These are phyloP conservation scores for Drosophila kohkoa DNA, from an alignment of 1,140 invertebrate genomes.

Conservation along the genomic window DNA sequence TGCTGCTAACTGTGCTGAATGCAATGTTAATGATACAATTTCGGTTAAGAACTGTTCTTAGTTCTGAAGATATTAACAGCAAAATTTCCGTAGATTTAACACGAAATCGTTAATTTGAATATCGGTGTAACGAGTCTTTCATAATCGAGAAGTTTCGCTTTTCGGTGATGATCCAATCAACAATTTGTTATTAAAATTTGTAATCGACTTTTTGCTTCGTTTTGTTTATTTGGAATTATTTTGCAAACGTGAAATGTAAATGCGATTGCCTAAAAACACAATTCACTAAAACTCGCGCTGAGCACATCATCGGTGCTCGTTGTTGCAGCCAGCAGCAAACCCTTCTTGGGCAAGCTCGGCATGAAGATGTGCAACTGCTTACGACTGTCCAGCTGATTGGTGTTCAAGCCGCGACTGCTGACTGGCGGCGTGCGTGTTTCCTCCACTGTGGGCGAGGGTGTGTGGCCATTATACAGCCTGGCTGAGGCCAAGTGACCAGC, in stretches of 20 bases:
- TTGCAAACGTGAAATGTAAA: background rate
- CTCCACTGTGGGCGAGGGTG: constrained; percentile 36
- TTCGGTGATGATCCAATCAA: too few relatives aligned
- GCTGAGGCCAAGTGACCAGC: constrained; percentile 73
- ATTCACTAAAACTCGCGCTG: constrained; percentile 60
- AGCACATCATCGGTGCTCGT: constrained; percentile 51
- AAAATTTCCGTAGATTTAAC: too few relatives aligned
- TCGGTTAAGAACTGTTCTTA: too few relatives aligned
- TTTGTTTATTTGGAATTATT: background rate
- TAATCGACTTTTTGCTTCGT: background rate
- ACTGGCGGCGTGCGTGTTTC: constrained; percentile 56
- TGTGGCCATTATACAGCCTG: constrained; percentile 64
- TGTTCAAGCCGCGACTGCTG: constrained; percentile 47
- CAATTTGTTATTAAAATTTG: background rate
- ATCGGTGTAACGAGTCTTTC: too few relatives aligned
- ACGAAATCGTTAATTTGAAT: too few relatives aligned
- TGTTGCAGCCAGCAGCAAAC: constrained; percentile 35
- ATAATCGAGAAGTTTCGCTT: too few relatives aligned
- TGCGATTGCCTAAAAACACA: constrained; percentile 43
- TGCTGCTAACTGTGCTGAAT: too few relatives aligned
- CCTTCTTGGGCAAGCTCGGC: constrained; percentile 81
- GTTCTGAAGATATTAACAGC: too few relatives aligned
- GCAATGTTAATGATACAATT: too few relatives aligned
- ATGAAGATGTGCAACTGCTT: constrained; percentile 83
- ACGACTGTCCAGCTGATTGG: constrained; percentile 43